Percentiles rank a stretch among this genome's conserved stretches.
Evolutionary conservation across 2,888 invertebrate species (phyloP).

Genomic region (Tridacna crocea): DNA sequence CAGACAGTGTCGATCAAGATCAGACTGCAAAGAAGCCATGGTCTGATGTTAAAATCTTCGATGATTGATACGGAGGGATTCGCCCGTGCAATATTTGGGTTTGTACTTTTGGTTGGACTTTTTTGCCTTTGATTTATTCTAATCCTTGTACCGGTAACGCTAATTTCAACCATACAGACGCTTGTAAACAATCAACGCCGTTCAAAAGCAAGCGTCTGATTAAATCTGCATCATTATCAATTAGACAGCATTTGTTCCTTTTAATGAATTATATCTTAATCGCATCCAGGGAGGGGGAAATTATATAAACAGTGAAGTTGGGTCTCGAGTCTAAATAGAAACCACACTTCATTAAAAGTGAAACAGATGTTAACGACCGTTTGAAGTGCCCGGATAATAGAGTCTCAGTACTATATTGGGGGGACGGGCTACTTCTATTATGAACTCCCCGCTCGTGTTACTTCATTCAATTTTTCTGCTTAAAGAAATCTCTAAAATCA

Average conservation of each 20-base stretch:
- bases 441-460: constrained; percentile 1
- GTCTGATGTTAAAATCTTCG: no score
- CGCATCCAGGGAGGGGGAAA: constrained; percentile 2
- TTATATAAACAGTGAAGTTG: constrained; percentile 20
- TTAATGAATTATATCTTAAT: constrained; percentile 26
- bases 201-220: constrained; percentile 24
- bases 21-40: no score
- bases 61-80: no score
- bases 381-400: constrained; percentile 19
- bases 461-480: not conserved
- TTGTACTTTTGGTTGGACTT: no score
- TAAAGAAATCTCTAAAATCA: constrained; percentile 6
- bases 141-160: no score
- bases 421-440: not conserved
- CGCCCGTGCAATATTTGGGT: no score
- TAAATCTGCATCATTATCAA: constrained; percentile 24
- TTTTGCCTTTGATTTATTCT: no score
- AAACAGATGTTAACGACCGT: constrained; percentile 10
- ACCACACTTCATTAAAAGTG: constrained; percentile 23
- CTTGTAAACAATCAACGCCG: not conserved
- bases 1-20: no score
- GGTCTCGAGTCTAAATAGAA: constrained; percentile 5
- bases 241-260: constrained; percentile 22
- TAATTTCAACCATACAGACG: no score
- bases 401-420: constrained; percentile 17